These are phyloP conservation scores for Ictalurus furcatus DNA, from an alignment of 2,113 vertebrate genomes.

Conservation along the genomic window DNA sequence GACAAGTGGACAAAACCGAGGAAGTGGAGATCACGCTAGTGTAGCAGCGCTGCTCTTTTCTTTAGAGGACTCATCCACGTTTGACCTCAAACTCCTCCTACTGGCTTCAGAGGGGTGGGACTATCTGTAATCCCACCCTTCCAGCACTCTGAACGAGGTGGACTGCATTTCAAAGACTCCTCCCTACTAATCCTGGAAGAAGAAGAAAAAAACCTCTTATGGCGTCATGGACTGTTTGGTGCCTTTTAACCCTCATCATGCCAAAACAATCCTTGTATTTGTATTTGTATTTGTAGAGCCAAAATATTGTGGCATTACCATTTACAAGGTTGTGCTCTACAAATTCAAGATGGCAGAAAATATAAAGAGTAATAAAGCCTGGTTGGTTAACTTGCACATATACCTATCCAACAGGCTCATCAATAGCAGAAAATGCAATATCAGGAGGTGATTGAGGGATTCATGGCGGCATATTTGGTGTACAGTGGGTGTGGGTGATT, in stretches of 20 bases:
- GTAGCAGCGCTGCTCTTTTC: conserved; percentile 66
- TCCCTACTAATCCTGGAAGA: conserved; percentile 16
- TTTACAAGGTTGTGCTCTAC: conserved; percentile 4
- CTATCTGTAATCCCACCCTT: conserved; percentile 24
- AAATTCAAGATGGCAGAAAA: conserved; percentile 17
- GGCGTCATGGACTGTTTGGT: conserved; percentile 59
- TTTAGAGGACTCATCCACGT: conserved; percentile 46
- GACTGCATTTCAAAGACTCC: conserved; percentile 50
- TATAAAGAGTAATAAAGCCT: conserved; percentile 5
- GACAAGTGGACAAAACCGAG: conserved; percentile 87
- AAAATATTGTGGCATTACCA: background rate
- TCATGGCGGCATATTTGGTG: conserved; percentile 45
- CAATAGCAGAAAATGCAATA: conserved; percentile 37
- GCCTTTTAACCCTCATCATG: conserved; percentile 70
- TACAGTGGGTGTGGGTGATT: conserved; percentile 56
- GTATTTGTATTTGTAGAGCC: conserved; percentile 15
- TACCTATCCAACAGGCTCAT: conserved; percentile 28
- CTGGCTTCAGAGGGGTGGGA: conserved; percentile 50
- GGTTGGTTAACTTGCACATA: conserved; percentile 65
- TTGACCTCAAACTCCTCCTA: conserved; percentile 54
- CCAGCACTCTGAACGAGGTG: conserved; percentile 55
- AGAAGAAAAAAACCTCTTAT: conserved; percentile 47
- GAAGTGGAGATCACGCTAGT: conserved; percentile 98
- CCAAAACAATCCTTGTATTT: conserved; percentile 49
- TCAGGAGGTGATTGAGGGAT: conserved; percentile 50